Evolutionary conservation across 2,113 vertebrate species (phyloP), one percentile per base, ranked within the genome.

Genomic region (Empidonax traillii): DNA sequence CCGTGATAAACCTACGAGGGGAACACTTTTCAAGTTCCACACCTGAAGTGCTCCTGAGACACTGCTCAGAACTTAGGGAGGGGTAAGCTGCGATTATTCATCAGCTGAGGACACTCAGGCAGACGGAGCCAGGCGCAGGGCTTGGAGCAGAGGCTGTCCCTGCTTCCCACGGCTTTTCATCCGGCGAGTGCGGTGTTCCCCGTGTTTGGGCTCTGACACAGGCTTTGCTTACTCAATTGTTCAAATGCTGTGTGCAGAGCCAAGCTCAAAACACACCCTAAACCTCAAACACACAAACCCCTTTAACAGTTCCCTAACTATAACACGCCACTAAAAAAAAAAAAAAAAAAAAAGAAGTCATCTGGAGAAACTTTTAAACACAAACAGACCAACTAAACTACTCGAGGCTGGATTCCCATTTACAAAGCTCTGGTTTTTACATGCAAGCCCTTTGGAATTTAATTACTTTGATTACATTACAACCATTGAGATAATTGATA

Each of bases 401-500:
- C 92, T 81, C 10, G 83, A 72, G 88, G 73, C 76, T 88, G 82
- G 56, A 59, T 90, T 88, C 90, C 56, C 79, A 68, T 83, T 72
- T 67, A 69, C 73, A 84, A 67, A 92, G 85, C 52, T 78, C 85
- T 84, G 79, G 25, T 81, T 96, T 95, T 94, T 55, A 86, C 88
- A 88, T 81, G 95, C 82, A 80, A 90, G 82, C 79, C 85, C 85
- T 96, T 83, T 89, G 92, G 82, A 93, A 93, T 95, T 80, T 93
- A 93, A 96, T 96, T 90, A 90, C 85, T 93, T 92, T 93, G 83
- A 93, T 90, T 96, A 93, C 87, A 91, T 91, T 90, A 93, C 90
- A 65, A 61, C 90, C 83, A 93, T 74, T 74, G 93, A 94, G 96
- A 92, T 96, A 94, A 96, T 91, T 93, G 94, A 90, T 96, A 96